These are phyloP conservation scores for Cotesia chilonis DNA, from an alignment of 1,140 invertebrate species.

Conservation along the genomic window DNA sequence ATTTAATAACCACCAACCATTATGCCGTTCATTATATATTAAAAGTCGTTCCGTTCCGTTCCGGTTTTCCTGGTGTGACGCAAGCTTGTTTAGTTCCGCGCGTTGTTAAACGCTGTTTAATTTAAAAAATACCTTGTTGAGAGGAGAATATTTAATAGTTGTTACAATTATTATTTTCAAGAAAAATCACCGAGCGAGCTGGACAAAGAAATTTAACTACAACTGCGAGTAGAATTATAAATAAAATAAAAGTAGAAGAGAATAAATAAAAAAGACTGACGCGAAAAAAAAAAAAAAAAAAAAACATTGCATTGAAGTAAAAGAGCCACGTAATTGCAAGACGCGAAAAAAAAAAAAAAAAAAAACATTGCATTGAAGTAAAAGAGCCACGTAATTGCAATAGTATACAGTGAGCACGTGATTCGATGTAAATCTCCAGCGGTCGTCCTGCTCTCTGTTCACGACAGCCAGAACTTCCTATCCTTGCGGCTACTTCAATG, in stretches of 20 bases:
- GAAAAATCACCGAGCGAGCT: no score
- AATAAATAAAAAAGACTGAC: slow-evolving; percentile 3
- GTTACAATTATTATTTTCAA: no score
- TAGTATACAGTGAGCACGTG: slow-evolving; percentile 13
- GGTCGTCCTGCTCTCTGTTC: slow-evolving; percentile 11
- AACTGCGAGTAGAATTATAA: no score
- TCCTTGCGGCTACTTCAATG: slow-evolving; percentile 17
- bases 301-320: not conserved
- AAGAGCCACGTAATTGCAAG: slow-evolving; percentile 3
- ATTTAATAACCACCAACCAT: slow-evolving; percentile 16
- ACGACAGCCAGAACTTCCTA: slow-evolving; percentile 10
- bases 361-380: not conserved
- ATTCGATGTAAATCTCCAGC: slow-evolving; percentile 8
- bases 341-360: not conserved
- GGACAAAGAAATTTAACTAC: not conserved
- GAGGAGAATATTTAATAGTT: not conserved
- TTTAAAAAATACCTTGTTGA: not conserved
- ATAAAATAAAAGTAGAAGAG: not conserved
- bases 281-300: not conserved
- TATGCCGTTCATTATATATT: slow-evolving; percentile 15
- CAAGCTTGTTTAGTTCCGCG: not conserved
- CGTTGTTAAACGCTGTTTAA: slow-evolving; percentile 9
- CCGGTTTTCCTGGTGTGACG: not conserved
- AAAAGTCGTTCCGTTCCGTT: not conserved
- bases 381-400: slow-evolving; percentile 4